Evolutionary conservation across 2,797 vertebrate species (phyloP).

Genomic region (Tangara arthus): DNA sequence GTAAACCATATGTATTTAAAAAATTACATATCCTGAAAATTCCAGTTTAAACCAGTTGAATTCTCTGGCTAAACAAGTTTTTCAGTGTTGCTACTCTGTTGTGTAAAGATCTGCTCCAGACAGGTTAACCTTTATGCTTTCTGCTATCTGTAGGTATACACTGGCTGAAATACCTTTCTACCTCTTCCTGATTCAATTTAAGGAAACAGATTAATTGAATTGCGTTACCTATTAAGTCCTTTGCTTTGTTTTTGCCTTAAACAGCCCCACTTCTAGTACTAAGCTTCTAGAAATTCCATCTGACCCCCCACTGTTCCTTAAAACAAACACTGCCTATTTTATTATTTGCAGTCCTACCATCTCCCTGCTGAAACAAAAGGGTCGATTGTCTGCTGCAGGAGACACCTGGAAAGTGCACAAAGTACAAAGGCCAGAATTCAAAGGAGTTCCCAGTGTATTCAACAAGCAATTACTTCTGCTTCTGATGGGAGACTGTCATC

Average conservation of each 20-base stretch:
- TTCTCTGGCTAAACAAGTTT: neutral
- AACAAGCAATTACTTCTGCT: constrained; percentile 89
- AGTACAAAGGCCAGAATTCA: constrained; percentile 83
- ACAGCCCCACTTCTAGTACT: constrained; percentile 29
- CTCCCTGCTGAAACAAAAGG: constrained; percentile 83
- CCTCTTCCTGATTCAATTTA: constrained; percentile 40
- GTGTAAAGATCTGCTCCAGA: neutral
- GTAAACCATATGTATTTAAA: neutral
- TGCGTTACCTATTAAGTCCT: constrained; percentile 34
- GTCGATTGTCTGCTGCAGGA: constrained; percentile 83
- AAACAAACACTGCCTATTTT: constrained; percentile 82
- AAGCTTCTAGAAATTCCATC: constrained; percentile 74
- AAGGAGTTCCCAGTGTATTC: constrained; percentile 80
- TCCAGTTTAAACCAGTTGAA: neutral
- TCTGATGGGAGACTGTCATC: constrained; percentile 90
- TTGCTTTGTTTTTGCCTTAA: constrained; percentile 43
- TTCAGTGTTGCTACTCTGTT: neutral
- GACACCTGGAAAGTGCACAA: constrained; percentile 90
- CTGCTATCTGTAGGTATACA: neutral
- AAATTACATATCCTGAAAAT: neutral
- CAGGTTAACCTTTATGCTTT: neutral
- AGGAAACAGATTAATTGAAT: constrained; percentile 50
- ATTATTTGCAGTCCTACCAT: constrained; percentile 80
- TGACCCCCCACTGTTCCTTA: constrained; percentile 72
- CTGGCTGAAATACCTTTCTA: constrained; percentile 8